Percentiles rank a stretch among this genome's conserved stretches.
phyloP scores from a whole-genome alignment of 2,113 vertebrate genomes.

The Equus przewalskii region DNA sequence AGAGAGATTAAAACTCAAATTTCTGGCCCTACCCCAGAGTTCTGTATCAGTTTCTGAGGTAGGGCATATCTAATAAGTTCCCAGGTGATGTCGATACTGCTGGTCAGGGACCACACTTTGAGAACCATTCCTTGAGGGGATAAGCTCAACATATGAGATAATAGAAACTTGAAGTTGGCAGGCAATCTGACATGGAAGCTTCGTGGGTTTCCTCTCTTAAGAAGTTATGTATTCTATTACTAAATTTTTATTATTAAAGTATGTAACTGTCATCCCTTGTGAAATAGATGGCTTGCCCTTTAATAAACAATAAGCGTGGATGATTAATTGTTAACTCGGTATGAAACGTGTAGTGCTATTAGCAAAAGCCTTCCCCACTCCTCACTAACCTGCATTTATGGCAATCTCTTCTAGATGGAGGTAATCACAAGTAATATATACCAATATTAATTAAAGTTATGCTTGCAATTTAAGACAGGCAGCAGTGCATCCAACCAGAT shows the following conservation, averaged over 20 bases:
- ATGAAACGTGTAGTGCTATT: constrained; percentile 60
- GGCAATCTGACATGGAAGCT: not conserved
- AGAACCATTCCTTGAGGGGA: not conserved
- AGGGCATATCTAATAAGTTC: not conserved
- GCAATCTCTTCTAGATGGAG: constrained; percentile 64
- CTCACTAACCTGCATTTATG: constrained; percentile 49
- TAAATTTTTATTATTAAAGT: not conserved
- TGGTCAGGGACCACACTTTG: not conserved
- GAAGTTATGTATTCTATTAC: not conserved
- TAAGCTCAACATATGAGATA: too few species aligned
- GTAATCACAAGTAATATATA: constrained; percentile 76
- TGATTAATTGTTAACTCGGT: constrained; percentile 78
- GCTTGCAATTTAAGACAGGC: constrained; percentile 76
- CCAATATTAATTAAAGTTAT: constrained; percentile 72
- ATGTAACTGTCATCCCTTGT: not conserved
- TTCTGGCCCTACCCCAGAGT: not conserved
- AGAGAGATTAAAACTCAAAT: not conserved
- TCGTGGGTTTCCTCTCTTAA: not conserved
- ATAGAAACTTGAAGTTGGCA: not conserved
- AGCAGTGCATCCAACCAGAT: constrained; percentile 50
- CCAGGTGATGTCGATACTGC: not conserved
- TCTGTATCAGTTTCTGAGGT: not conserved
- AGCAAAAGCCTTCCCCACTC: constrained; percentile 65
- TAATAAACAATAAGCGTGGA: constrained; percentile 69
- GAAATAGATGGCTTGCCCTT: constrained; percentile 81